A percentile compares a stretch with the other conserved stretches of the same genome.
These are phyloP conservation scores for Euzophera pinguis DNA, from an alignment of 2,888 invertebrate genomes.

Conservation along the genomic window DNA sequence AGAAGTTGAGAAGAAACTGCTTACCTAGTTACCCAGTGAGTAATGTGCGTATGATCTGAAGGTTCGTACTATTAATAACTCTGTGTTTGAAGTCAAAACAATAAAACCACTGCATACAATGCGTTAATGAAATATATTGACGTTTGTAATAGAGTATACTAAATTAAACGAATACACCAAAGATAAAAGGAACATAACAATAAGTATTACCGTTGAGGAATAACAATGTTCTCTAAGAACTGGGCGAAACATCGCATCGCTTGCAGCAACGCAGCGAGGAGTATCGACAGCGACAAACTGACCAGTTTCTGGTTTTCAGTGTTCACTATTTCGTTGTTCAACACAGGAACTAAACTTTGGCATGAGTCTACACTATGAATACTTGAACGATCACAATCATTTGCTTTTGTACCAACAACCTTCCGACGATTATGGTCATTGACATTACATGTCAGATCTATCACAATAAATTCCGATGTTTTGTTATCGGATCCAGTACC, in stretches of 20 bases:
- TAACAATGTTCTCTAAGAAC: constrained; percentile 79
- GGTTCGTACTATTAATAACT: too few species aligned
- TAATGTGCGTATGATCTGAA: too few species aligned
- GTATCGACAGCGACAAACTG: constrained; percentile 80
- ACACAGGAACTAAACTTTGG: constrained; percentile 69
- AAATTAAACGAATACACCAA: constrained; percentile 60
- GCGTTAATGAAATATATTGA: constrained; percentile 62
- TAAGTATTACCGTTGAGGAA: constrained; percentile 65
- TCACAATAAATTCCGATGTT: constrained; percentile 62
- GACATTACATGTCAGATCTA: constrained; percentile 69
- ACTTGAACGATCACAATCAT: constrained; percentile 59
- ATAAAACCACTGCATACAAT: constrained; percentile 46
- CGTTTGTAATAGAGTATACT: constrained; percentile 46
- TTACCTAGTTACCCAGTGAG: too few species aligned
- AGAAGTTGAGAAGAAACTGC: too few species aligned
- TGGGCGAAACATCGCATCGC: constrained; percentile 82
- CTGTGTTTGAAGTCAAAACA: neutral
- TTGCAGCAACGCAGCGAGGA: constrained; percentile 81
- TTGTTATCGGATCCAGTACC: constrained; percentile 33
- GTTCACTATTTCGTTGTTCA: constrained; percentile 63
- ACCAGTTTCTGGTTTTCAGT: constrained; percentile 76
- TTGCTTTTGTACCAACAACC: constrained; percentile 48
- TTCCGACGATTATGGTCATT: constrained; percentile 37
- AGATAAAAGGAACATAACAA: constrained; percentile 51
- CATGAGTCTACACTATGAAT: constrained; percentile 52